Conservation (phyloP, 2,888 invertebrate genomes). For the Andrena trimmerana region DNA sequence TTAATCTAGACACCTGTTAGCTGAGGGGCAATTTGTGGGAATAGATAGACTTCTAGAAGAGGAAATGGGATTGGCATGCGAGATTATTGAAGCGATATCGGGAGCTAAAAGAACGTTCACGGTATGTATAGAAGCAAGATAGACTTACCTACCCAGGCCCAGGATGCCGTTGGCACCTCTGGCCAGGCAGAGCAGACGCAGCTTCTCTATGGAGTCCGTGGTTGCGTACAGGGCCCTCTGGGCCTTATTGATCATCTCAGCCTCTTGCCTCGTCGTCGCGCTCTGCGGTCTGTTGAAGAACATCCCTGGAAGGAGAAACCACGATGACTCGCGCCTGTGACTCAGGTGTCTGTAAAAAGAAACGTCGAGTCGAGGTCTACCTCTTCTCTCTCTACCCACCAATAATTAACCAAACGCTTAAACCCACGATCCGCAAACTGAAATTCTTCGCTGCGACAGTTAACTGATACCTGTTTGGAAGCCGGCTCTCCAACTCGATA, state of each 20-base stretch:
- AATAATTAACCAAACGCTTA: neutral
- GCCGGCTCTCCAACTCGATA: neutral
- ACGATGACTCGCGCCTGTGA: slow-evolving; percentile 48
- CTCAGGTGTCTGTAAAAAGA: slow-evolving; percentile 38
- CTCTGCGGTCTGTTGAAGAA: slow-evolving; percentile 89
- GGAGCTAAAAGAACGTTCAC: too few relatives aligned
- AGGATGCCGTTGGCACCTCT: slow-evolving; percentile 96
- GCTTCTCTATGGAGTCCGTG: slow-evolving; percentile 93
- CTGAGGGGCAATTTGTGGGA: too few relatives aligned
- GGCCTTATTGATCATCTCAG: slow-evolving; percentile 92
- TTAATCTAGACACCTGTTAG: too few relatives aligned
- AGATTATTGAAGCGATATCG: too few relatives aligned
- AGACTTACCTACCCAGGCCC: slow-evolving; percentile 91
- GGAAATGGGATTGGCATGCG: too few relatives aligned
- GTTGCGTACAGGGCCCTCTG: slow-evolving; percentile 89
- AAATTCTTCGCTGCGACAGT: too few relatives aligned
- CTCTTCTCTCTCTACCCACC: neutral
- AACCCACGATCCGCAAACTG: neutral
- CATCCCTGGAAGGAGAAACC: slow-evolving; percentile 84
- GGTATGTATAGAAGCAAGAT: neutral
- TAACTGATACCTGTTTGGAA: too few relatives aligned
- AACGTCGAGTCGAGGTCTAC: neutral
- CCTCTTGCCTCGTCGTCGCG: slow-evolving; percentile 91
- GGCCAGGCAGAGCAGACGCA: slow-evolving; percentile 93
- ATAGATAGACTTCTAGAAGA: too few relatives aligned